These are phyloP conservation scores for Lasius platythorax DNA, from an alignment of 2,888 invertebrate species.

Conservation along the genomic window DNA sequence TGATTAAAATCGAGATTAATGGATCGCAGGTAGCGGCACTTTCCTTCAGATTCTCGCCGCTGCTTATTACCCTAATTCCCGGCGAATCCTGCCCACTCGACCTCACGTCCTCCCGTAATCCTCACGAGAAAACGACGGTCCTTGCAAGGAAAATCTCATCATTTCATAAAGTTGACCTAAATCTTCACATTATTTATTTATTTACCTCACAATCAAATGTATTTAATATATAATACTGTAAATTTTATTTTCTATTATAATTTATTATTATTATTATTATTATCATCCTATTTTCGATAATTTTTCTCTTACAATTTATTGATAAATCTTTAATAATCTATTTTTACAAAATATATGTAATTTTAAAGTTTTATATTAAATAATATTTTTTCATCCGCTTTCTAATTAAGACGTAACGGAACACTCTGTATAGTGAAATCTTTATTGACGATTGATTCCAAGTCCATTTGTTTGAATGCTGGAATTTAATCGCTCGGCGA, in stretches of 20 bases:
- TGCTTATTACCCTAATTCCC: conserved; percentile 51
- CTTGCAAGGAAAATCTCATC: conserved; percentile 30
- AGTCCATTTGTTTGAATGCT: conserved; percentile 33
- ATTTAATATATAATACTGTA: background rate
- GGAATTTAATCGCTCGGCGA: conserved; percentile 46
- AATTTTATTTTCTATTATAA: background rate
- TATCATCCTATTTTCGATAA: background rate
- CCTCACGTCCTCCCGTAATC: conserved; percentile 31
- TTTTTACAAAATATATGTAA: background rate
- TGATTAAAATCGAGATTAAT: conserved; percentile 79
- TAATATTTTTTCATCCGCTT: background rate
- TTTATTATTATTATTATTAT: background rate
- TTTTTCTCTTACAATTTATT: background rate
- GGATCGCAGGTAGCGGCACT: conserved; percentile 65
- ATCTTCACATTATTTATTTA: conserved; percentile 7
- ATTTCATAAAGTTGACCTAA: conserved; percentile 10
- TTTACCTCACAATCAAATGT: background rate
- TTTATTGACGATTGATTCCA: conserved; percentile 19
- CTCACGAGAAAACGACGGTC: conserved; percentile 12
- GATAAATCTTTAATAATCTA: background rate
- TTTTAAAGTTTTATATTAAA: background rate
- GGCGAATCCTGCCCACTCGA: conserved; percentile 45
- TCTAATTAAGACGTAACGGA: background rate
- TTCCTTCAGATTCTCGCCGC: conserved; percentile 44
- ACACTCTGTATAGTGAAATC: conserved; percentile 5